Evolutionary conservation across 2,797 vertebrate species (phyloP).

Genomic region (Betta splendens): DNA sequence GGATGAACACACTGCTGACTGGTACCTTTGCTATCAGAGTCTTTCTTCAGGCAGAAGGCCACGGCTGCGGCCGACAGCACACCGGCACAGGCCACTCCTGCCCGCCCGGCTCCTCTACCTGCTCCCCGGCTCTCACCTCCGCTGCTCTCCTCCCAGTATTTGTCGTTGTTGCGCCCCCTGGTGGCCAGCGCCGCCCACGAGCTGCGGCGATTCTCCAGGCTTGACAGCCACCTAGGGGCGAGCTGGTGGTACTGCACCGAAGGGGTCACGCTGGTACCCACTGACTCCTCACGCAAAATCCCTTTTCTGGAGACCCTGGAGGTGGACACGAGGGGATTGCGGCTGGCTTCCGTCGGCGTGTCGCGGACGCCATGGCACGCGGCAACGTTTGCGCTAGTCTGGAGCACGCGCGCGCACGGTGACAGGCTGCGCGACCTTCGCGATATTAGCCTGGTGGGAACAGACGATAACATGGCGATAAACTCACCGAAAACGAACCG

Average conservation of each 20-base stretch:
- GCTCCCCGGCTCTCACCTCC: slow-evolving; percentile 46
- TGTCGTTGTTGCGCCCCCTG: slow-evolving; percentile 69
- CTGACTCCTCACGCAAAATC: slow-evolving; percentile 65
- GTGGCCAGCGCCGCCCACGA: slow-evolving; percentile 79
- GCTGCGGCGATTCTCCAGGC: slow-evolving; percentile 75
- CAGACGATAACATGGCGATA: slow-evolving; percentile 76
- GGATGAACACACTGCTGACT: not conserved
- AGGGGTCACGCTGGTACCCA: slow-evolving; percentile 35
- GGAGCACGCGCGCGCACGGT: slow-evolving; percentile 75
- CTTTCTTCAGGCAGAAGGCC: slow-evolving; percentile 80
- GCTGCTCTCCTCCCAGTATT: slow-evolving; percentile 67
- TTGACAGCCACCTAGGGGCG: slow-evolving; percentile 79
- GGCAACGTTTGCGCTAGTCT: slow-evolving; percentile 59
- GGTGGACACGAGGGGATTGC: slow-evolving; percentile 68
- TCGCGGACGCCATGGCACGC: slow-evolving; percentile 50
- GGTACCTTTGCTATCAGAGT: slow-evolving; percentile 75
- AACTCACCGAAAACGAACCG: slow-evolving; percentile 36
- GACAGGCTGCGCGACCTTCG: slow-evolving; percentile 83
- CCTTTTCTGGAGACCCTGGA: slow-evolving; percentile 69
- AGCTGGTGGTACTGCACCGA: slow-evolving; percentile 78
- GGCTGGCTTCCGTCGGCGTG: slow-evolving; percentile 51
- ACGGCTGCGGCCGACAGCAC: slow-evolving; percentile 77
- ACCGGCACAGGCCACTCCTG: slow-evolving; percentile 65
- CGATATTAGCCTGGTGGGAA: slow-evolving; percentile 77
- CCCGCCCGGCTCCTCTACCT: slow-evolving; percentile 35